These are phyloP conservation scores for Lathronympha strigana DNA, from an alignment of 2,888 invertebrate species.

Conservation along the genomic window DNA sequence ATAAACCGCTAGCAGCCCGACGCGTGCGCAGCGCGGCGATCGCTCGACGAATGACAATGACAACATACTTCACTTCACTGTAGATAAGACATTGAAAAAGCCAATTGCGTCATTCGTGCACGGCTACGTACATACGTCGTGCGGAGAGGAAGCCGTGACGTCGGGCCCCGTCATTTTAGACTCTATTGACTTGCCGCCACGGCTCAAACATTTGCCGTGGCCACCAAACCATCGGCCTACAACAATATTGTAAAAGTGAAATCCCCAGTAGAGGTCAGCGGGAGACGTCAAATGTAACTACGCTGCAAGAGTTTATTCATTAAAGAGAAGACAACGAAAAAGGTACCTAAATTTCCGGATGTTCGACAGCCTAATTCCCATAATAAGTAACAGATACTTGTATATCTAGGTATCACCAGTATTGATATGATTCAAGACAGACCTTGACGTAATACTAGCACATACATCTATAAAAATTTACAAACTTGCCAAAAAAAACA, in stretches of 20 bases:
- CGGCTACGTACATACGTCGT: conserved; percentile 79
- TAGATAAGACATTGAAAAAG: conserved; percentile 84
- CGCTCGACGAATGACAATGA: conserved; percentile 80
- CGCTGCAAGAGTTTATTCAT: conserved; percentile 27
- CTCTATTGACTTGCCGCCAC: conserved; percentile 65
- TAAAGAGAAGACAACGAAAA: conserved; percentile 25
- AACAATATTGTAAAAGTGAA: conserved; percentile 42
- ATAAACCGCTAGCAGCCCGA: conserved; percentile 62
- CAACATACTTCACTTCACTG: conserved; percentile 63
- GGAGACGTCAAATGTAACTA: conserved; percentile 31
- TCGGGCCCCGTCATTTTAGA: conserved; percentile 76
- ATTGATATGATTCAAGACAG: not conserved
- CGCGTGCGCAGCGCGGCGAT: conserved; percentile 76
- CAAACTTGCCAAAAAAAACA: too few species aligned
- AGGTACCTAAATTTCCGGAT: not conserved
- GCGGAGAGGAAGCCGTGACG: conserved; percentile 80
- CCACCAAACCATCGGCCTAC: conserved; percentile 56
- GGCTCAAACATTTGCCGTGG: conserved; percentile 67
- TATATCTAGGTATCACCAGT: not conserved
- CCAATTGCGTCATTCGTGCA: conserved; percentile 81
- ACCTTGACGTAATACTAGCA: too few species aligned
- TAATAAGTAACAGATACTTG: not conserved
- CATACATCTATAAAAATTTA: too few species aligned
- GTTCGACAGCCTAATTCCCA: not conserved
- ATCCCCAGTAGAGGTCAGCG: conserved; percentile 40